Evolutionary conservation across 2,888 invertebrate species (phyloP), one percentile per base, ranked within the genome.

Genomic region (Antitype chi): DNA sequence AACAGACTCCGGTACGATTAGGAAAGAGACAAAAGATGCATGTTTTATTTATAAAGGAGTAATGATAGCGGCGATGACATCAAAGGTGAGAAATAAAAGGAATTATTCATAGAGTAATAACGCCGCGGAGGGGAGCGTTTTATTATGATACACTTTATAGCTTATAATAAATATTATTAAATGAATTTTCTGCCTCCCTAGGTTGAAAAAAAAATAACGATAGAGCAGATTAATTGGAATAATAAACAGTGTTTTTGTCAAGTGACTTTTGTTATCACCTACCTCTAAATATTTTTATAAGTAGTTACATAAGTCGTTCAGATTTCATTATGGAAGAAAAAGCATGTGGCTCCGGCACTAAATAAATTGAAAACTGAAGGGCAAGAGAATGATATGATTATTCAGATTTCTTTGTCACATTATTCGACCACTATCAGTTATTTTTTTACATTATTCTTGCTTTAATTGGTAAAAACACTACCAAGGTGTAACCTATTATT

Each of bases 91-190:
- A 85, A 84, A 84, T 86, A 85, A 81, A 85, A 68, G 72, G 91
- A 91, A 90, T 90, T 89, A 91, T 91, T 91, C 91, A 91, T 91
- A 76, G 85, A 80, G 86, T 74, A 76, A 87, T 89, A 88, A 88
- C 82, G 70, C 8, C 71, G 53, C 1, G 60, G 15, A 70, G 59
- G 57, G 74, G 67, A 25, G 53, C 62, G 67, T 59, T 76, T 78
- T 68, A 73, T 66, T 75, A 73, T 78, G 75, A 72, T 69, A 70
- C 62, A 59, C 23, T 85, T 81, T 84, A 86, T 74, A 60, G 70
- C 52, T 43, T 8, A 60, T 75, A 53, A 77, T 78, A 75, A 87
- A 79, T 76, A 74, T 76, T 70, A 76, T 79, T 75, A 3, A 68
- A 76, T 80, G 23, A 59, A 32, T 71, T 43, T 57, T 47, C 20